These are phyloP conservation scores for Microctonus brassicae DNA, from an alignment of 2,888 invertebrate species.

Conservation along the genomic window DNA sequence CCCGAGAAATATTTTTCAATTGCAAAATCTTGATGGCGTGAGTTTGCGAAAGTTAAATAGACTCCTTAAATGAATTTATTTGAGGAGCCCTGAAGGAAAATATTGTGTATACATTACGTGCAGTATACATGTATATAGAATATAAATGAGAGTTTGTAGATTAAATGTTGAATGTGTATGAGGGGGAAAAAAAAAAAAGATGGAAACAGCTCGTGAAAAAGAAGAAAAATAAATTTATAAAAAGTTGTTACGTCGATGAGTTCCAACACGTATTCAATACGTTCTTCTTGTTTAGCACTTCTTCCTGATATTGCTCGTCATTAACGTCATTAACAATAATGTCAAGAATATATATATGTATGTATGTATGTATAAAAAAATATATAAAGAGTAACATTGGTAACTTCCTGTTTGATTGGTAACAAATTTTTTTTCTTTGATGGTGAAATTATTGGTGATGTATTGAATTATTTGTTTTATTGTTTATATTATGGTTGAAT, in stretches of 20 bases:
- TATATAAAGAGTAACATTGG: no score
- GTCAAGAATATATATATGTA: no score
- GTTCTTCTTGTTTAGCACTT: slow-evolving; percentile 34
- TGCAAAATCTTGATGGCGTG: slow-evolving; percentile 12
- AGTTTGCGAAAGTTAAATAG: slow-evolving; percentile 15
- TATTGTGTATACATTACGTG: no score
- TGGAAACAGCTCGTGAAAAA: not conserved
- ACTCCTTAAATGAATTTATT: slow-evolving; percentile 19
- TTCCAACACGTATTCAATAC: slow-evolving; percentile 41
- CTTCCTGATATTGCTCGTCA: slow-evolving; percentile 19
- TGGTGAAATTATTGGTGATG: no score
- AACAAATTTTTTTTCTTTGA: no score
- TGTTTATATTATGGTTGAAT: no score
- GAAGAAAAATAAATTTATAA: slow-evolving; percentile 4
- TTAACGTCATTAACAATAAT: no score
- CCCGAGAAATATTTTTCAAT: slow-evolving; percentile 22
- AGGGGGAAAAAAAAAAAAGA: not conserved
- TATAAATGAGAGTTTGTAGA: not conserved
- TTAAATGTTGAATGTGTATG: not conserved
- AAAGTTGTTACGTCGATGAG: slow-evolving; percentile 42
- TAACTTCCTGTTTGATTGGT: no score
- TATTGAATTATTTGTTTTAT: no score
- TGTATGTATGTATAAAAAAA: no score
- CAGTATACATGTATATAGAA: not conserved
- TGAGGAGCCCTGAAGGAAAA: slow-evolving; percentile 6